These are phyloP conservation scores for Geococcyx californianus DNA, from an alignment of 2,113 vertebrate genomes.

Conservation along the genomic window DNA sequence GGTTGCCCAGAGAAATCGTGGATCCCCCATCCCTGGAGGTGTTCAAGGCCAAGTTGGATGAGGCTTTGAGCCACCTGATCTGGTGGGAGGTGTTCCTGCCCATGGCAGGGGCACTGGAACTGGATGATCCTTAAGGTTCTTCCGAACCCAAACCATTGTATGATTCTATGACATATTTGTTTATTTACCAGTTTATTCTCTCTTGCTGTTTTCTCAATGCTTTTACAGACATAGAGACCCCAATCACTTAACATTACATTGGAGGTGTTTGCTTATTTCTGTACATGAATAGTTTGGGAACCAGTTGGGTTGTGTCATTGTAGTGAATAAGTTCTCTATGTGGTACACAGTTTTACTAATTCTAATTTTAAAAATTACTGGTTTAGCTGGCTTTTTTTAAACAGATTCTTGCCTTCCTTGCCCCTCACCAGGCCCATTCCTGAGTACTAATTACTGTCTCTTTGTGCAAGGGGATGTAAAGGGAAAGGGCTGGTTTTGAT, in stretches of 20 bases:
- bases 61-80: no score
- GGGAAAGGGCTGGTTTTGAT: neutral
- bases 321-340: neutral
- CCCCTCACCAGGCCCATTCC: neutral
- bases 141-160: no score
- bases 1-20: no score
- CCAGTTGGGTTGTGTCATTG: neutral
- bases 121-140: no score
- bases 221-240: neutral
- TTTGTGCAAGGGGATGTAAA: neutral
- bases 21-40: no score
- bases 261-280: neutral
- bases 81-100: no score
- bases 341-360: neutral
- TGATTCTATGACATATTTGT: neutral
- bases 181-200: neutral
- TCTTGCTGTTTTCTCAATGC: neutral
- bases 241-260: neutral
- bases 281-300: neutral
- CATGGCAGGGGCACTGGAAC: no score
- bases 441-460: neutral
- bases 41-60: no score
- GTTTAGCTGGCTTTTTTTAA: neutral
- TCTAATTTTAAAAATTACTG: rapidly evolving
- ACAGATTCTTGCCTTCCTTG: neutral